Evolutionary conservation across 2,888 invertebrate genomes (phyloP), one percentile per base, ranked within the genome.

Genomic region (Eupithecia subfuscata): DNA sequence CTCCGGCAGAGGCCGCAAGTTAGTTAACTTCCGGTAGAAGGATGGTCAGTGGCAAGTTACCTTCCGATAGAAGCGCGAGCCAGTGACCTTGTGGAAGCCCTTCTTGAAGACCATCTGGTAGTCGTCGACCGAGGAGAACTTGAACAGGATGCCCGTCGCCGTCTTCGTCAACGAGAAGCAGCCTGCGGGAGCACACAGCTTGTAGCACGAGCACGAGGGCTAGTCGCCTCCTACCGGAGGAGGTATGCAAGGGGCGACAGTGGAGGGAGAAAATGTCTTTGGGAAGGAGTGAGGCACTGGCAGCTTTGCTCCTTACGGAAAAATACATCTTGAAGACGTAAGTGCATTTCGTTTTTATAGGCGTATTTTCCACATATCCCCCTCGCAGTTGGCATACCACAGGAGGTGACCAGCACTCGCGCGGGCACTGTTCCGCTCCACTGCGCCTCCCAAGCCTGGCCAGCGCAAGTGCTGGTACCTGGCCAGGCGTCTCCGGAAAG

Each of bases 91-190:
- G 91, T 98, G 97, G 93, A 98, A 98, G 43, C 97, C 98, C 89
- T 98, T 98, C 92, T 97, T 97, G 95, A 96, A 97, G 81, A 98
- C 97, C 89, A 97, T 96, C 91, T 97, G 97, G 91, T 97, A 98
- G 89, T 98, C 98, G 82, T 98, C 98, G 81, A 97, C 97, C 91
- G 97, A 97, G 83, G 97, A 97, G 93, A 98, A 98, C 92, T 97
- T 98, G 95, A 98, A 98, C 80, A 98, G 96, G 86, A 98, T 98
- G 75, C 98, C 98, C 67, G 98, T 98, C 71, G 98, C 98, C 0
- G 98, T 98, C 95, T 97, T 98, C 80, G 98, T 98, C 84, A 98
- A 95, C 82, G 97, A 97, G 94, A 98, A 98, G 86, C 97, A 97
- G 73, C 97, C 97, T 85, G 68, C 14, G 25, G 22, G 14, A 68